Evolutionary conservation across 2,113 vertebrate species (phyloP).

Genomic region (Apodemus sylvaticus): DNA sequence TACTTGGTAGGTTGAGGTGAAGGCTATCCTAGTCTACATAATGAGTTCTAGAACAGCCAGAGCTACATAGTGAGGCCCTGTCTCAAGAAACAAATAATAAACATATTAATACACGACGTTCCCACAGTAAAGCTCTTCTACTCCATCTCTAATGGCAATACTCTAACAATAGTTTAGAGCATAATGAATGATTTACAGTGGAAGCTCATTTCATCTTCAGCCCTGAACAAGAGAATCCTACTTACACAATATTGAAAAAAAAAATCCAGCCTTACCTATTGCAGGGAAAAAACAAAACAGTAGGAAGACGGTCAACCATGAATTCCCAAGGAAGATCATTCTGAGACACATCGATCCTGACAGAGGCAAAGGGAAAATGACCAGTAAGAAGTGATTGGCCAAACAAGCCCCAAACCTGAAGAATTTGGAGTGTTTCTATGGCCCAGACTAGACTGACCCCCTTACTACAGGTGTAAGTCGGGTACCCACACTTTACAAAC

Average conservation of each 20-base stretch:
- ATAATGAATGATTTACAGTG: background rate
- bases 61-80: background rate
- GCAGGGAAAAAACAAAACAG: conserved; percentile 94
- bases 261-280: conserved; percentile 87
- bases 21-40: background rate
- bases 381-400: conserved; percentile 46
- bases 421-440: background rate
- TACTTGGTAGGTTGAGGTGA: background rate
- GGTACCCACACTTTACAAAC: background rate
- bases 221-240: conserved; percentile 30
- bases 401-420: background rate
- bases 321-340: conserved; percentile 99
- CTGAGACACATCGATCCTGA: conserved; percentile 93
- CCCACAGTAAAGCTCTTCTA: background rate
- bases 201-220: conserved; percentile 19
- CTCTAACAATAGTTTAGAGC: background rate
- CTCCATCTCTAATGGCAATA: background rate
- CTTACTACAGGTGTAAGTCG: accelerated
- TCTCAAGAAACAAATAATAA: background rate
- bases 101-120: background rate
- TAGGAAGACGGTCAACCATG: conserved; percentile 96
- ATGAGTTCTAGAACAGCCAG: background rate
- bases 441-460: background rate
- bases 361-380: conserved; percentile 45
- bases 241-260: background rate